phyloP scores from a whole-genome alignment of 2,113 vertebrate genomes.

The Philantomba maxwellii region DNA sequence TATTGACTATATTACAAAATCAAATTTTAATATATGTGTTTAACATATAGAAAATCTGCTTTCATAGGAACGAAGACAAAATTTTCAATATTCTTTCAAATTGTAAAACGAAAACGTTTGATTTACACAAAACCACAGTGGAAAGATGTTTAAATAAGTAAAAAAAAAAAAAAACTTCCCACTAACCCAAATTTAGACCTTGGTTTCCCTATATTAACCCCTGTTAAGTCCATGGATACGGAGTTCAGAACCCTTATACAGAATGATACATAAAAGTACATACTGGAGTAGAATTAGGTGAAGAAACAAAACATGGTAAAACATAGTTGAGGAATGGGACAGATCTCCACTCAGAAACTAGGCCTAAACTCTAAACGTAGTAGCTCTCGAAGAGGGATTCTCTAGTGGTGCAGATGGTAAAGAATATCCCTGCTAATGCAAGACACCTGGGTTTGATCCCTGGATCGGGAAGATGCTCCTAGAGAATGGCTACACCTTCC shows the following conservation, averaged over 20 bases:
- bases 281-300: not conserved
- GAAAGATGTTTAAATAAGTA: not conserved
- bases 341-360: not conserved
- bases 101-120: not conserved
- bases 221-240: not conserved
- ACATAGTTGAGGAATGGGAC: no score
- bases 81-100: not conserved
- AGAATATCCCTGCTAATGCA: not conserved
- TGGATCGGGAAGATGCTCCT: not conserved
- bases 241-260: not conserved
- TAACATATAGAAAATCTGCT: not conserved
- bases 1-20: not conserved
- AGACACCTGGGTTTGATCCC: not conserved
- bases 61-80: not conserved
- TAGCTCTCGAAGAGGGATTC: not conserved
- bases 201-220: not conserved
- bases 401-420: not conserved
- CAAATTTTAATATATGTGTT: not conserved
- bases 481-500: not conserved
- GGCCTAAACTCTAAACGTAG: not conserved
- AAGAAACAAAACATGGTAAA: not conserved
- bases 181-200: not conserved
- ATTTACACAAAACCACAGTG: not conserved
- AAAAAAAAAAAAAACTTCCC: not conserved
- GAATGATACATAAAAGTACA: not conserved